These are phyloP conservation scores for Chitala chitala DNA, from an alignment of 2,113 vertebrate genomes.

Conservation along the genomic window DNA sequence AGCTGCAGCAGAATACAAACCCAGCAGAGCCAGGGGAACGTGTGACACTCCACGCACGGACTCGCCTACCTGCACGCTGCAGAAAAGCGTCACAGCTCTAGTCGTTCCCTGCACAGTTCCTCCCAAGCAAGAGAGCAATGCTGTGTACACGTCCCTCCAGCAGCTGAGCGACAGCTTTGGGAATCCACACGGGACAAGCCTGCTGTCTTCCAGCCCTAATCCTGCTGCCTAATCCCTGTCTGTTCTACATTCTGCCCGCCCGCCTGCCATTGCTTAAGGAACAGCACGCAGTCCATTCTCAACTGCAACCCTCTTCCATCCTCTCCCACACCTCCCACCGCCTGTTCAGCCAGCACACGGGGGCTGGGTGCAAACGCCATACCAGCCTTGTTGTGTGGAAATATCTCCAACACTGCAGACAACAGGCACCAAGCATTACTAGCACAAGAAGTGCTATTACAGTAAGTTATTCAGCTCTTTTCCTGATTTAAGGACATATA, in stretches of 20 bases:
- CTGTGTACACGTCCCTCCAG: neutral
- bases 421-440: no score
- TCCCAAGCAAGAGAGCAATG: neutral
- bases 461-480: no score
- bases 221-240: slow-evolving; percentile 27
- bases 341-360: neutral
- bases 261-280: slow-evolving; percentile 38
- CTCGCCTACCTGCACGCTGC: neutral
- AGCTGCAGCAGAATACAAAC: neutral
- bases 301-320: neutral
- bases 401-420: neutral
- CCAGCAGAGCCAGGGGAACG: neutral
- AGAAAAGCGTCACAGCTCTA: neutral
- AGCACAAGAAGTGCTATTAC: no score
- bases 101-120: no score
- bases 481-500: no score
- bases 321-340: neutral
- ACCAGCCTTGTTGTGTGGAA: neutral
- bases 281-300: slow-evolving; percentile 7
- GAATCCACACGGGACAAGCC: slow-evolving; percentile 26
- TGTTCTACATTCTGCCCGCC: slow-evolving; percentile 35
- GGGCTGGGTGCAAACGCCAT: no score
- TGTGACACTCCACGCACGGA: neutral
- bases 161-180: slow-evolving; percentile 29
- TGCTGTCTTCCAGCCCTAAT: slow-evolving; percentile 29